These are phyloP conservation scores for Oreochromis niloticus DNA, from an alignment of 2,113 vertebrate species.

Conservation along the genomic window DNA sequence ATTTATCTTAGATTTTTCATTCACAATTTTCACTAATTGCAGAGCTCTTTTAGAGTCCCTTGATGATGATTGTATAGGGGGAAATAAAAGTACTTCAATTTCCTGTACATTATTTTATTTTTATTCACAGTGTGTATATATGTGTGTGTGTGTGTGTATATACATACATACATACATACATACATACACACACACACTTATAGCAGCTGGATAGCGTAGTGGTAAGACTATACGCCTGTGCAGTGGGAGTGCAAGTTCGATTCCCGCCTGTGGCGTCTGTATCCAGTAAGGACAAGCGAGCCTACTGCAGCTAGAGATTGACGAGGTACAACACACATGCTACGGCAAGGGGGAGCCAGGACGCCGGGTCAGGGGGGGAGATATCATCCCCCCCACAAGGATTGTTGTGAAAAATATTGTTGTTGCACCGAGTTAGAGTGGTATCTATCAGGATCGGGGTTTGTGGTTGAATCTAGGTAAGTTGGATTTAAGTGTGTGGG, in stretches of 20 bases:
- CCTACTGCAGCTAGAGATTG: not conserved
- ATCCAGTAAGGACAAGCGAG: not conserved
- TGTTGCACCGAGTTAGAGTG: too few relatives aligned
- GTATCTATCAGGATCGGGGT: too few relatives aligned
- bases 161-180: accelerated
- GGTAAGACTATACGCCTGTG: not conserved
- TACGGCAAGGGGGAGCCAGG: not conserved
- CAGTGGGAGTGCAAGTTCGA: accelerated
- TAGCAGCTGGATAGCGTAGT: not conserved
- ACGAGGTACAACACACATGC: not conserved
- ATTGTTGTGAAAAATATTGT: not conserved
- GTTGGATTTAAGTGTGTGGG: too few relatives aligned
- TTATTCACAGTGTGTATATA: too few relatives aligned
- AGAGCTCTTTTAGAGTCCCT: not conserved
- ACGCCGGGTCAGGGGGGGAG: not conserved
- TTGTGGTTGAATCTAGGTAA: too few relatives aligned
- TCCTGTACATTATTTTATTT: too few relatives aligned
- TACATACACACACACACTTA: too few relatives aligned
- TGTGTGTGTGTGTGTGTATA: too few relatives aligned
- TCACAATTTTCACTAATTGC: not conserved
- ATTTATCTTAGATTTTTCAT: not conserved
- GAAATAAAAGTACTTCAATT: not conserved
- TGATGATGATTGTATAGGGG: not conserved
- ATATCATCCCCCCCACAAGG: not conserved
- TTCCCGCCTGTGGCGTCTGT: accelerated